These are phyloP conservation scores for Austrofundulus limnaeus DNA, from an alignment of 2,113 vertebrate species.

Conservation along the genomic window DNA sequence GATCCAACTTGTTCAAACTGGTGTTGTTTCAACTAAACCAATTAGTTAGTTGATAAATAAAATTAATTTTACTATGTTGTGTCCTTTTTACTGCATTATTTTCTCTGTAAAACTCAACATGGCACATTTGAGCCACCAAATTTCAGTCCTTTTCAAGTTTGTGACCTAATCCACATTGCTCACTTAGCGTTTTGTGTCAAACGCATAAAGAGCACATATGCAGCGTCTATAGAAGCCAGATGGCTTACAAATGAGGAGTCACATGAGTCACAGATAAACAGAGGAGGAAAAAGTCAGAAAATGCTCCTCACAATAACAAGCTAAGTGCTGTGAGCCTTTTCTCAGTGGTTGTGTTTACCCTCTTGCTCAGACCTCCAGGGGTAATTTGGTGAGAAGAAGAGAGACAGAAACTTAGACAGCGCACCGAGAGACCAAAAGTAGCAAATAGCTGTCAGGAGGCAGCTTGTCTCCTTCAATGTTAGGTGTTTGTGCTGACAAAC, in stretches of 20 bases:
- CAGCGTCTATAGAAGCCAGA: conserved; percentile 42
- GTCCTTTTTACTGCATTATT: conserved; percentile 30
- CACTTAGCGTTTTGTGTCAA: conserved; percentile 21
- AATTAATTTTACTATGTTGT: too few species aligned
- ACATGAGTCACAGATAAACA: conserved; percentile 51
- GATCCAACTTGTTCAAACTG: conserved; percentile 18
- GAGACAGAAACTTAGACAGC: conserved; percentile 71
- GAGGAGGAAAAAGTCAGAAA: conserved; percentile 27
- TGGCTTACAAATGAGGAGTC: conserved; percentile 60
- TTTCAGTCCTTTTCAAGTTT: conserved; percentile 21
- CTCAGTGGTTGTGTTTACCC: conserved; percentile 59
- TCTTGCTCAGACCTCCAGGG: conserved; percentile 54
- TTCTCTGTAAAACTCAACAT: conserved; percentile 38
- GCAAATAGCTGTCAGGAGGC: conserved; percentile 79
- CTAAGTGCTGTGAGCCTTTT: conserved; percentile 49
- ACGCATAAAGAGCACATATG: conserved; percentile 14
- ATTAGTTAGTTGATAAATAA: conserved; percentile 15
- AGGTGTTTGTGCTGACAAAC: conserved; percentile 74
- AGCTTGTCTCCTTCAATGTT: conserved; percentile 75
- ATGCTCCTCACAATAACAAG: conserved; percentile 60
- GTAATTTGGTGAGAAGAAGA: conserved; percentile 65
- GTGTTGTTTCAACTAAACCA: conserved; percentile 46
- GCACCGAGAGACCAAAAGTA: conserved; percentile 71
- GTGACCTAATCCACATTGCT: conserved; percentile 21
- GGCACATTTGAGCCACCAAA: conserved; percentile 22